phyloP scores from a whole-genome alignment of 1,140 invertebrate species.

The Drosophila navojoa region DNA sequence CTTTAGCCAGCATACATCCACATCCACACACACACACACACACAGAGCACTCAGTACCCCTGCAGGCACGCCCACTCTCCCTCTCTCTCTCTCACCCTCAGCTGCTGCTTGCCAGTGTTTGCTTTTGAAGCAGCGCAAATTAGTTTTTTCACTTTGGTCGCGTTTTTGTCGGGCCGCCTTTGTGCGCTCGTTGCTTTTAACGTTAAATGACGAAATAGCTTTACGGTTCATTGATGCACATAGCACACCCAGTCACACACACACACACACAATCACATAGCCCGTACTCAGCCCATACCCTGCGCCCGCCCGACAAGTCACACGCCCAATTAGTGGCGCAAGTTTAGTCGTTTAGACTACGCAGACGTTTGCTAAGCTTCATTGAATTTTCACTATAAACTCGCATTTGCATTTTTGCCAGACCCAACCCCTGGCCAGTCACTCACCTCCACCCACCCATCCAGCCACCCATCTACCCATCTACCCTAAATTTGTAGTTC shows the following conservation, averaged over 20 bases:
- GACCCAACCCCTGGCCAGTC: conserved; percentile 6
- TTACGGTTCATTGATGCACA: conserved; percentile 81
- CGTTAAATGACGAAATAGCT: conserved; percentile 82
- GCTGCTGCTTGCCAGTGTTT: conserved; percentile 52
- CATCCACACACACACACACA: conserved; percentile 7
- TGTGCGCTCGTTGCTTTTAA: conserved; percentile 72
- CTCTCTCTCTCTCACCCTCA: conserved; percentile 1
- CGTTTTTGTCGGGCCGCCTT: conserved; percentile 61
- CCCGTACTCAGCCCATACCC: not conserved
- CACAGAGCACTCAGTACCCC: not conserved
- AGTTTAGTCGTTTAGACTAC: conserved; percentile 72
- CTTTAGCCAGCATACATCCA: conserved; percentile 59
- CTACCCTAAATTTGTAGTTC: not conserved
- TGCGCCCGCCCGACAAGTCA: conserved; percentile 52
- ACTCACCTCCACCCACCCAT: not conserved
- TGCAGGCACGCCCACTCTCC: not conserved
- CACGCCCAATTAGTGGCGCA: conserved; percentile 80
- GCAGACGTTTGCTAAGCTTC: conserved; percentile 73
- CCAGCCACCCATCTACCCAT: not conserved
- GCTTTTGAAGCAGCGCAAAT: conserved; percentile 83
- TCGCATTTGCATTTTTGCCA: conserved; percentile 72
- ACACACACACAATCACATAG: conserved; percentile 2
- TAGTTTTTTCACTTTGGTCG: conserved; percentile 83
- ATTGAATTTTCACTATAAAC: conserved; percentile 76
- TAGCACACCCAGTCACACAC: conserved; percentile 48